Conservation (phyloP, 2,113 vertebrate genomes). For the Maccullochella peelii region DNA sequence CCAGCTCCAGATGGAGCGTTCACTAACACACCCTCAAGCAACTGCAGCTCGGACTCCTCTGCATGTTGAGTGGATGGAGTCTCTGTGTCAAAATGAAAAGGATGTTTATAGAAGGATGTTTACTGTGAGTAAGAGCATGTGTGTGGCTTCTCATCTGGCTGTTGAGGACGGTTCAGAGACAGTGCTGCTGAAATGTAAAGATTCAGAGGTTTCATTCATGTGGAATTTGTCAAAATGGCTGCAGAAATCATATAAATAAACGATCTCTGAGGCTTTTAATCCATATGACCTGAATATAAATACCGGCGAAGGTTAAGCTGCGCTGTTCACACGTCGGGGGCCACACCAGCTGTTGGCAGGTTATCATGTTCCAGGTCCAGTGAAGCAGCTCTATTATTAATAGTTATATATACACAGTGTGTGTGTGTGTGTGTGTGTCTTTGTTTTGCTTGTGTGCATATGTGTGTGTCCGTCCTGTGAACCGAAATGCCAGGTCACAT, state of each 20-base stretch:
- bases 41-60: constrained; percentile 38
- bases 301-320: constrained; percentile 5
- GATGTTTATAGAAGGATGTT: background rate
- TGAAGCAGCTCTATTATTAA: constrained; percentile 43
- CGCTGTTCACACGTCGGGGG: constrained; percentile 1
- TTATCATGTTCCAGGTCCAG: constrained; percentile 29
- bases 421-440: constrained; percentile 16
- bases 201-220: background rate
- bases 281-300: background rate
- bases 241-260: background rate
- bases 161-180: background rate
- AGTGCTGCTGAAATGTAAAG: background rate
- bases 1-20: constrained; percentile 58
- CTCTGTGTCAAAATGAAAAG: background rate
- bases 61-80: background rate
- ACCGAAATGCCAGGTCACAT: constrained; percentile 50
- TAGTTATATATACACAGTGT: constrained; percentile 25
- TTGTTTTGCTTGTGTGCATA: constrained; percentile 1
- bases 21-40: constrained; percentile 12
- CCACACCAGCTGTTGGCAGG: constrained; percentile 53
- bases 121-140: background rate
- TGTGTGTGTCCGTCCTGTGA: constrained; percentile 8
- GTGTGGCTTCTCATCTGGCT: too few species aligned
- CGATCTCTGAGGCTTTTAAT: background rate
- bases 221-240: background rate